phyloP scores from a whole-genome alignment of 1,140 invertebrate species.

The Zaprionus ornatus region DNA sequence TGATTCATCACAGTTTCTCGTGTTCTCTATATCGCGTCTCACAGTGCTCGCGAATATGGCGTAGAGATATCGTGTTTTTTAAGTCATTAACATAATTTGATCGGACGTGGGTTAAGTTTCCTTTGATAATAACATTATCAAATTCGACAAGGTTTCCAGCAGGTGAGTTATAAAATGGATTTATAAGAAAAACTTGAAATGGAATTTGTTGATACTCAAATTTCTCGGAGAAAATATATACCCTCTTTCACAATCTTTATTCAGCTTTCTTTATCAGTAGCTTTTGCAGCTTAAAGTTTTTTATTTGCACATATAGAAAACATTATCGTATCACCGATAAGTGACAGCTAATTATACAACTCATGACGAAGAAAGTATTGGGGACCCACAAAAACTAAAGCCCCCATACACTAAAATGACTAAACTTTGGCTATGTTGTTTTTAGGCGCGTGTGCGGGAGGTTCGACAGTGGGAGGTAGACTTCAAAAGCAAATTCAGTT shows the following conservation, averaged over 20 bases:
- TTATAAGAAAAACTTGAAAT: not conserved
- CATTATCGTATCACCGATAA: constrained; percentile 57
- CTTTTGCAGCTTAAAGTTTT: too few relatives aligned
- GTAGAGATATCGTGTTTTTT: constrained; percentile 33
- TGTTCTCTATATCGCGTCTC: constrained; percentile 49
- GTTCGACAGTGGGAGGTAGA: constrained; percentile 11
- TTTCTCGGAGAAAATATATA: constrained; percentile 7
- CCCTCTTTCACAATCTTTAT: not conserved
- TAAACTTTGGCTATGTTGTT: constrained; percentile 17
- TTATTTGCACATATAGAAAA: not conserved
- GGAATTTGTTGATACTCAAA: not conserved
- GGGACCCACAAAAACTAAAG: not conserved
- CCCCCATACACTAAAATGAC: constrained; percentile 33
- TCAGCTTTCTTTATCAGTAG: not conserved
- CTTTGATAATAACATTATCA: constrained; percentile 57
- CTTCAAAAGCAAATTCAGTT: constrained; percentile 27
- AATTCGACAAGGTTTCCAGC: constrained; percentile 46
- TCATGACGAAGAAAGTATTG: constrained; percentile 49
- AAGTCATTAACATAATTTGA: constrained; percentile 55
- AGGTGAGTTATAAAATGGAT: not conserved
- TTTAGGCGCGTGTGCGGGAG: constrained; percentile 36
- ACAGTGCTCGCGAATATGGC: constrained; percentile 38
- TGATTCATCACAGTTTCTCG: constrained; percentile 51
- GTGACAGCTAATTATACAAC: constrained; percentile 43
- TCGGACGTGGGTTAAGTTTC: constrained; percentile 38